Percentiles rank a stretch among this genome's conserved stretches.
Conservation (phyloP, 2,888 invertebrate genomes). For the Dynastes tityus region DNA sequence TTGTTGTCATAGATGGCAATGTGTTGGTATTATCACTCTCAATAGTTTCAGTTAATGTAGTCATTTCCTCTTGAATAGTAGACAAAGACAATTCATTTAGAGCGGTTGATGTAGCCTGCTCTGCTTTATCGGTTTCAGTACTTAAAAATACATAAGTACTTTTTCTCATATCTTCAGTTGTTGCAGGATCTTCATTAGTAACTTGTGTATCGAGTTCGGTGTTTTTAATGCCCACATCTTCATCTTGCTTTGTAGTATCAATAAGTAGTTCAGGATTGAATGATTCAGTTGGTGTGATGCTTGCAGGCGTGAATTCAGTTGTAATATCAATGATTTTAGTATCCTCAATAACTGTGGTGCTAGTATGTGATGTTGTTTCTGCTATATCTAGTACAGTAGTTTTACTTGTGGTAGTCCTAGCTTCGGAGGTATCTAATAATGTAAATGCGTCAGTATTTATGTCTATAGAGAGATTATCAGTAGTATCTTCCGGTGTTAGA, state of each 20-base stretch:
- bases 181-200: neutral
- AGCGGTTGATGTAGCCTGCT: neutral
- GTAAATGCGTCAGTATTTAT: neutral
- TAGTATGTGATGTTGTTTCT: too few species aligned
- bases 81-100: constrained; percentile 22
- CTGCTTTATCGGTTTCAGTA: constrained; percentile 3
- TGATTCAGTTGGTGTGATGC: neutral
- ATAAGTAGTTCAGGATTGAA: neutral
- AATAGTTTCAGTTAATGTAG: constrained; percentile 3
- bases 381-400: too few species aligned
- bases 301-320: too few species aligned
- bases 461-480: neutral
- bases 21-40: constrained; percentile 4
- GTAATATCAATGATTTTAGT: too few species aligned
- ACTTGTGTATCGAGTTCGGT: constrained; percentile 19
- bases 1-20: neutral
- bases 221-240: neutral
- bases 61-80: neutral
- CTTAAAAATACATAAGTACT: neutral
- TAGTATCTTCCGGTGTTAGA: neutral
- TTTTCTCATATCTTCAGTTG: constrained; percentile 12
- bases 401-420: too few species aligned
- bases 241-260: neutral
- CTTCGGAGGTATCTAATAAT: neutral
- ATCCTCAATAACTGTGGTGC: too few species aligned